phyloP scores from a whole-genome alignment of 2,888 invertebrate species.

The Brenthis daphne region DNA sequence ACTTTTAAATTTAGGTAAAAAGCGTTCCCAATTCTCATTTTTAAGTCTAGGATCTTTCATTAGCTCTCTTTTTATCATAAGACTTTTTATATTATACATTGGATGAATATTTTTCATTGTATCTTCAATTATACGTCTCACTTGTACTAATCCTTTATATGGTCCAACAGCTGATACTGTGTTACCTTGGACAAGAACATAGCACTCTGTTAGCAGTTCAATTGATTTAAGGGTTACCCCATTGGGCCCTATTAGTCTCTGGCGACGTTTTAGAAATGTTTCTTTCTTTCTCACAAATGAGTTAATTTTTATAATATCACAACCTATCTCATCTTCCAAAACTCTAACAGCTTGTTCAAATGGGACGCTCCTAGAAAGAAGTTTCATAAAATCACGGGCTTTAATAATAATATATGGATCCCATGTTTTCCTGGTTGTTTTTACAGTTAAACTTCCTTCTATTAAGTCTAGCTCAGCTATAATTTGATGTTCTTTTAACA shows the following conservation, averaged over 20 bases:
- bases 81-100: constrained; percentile 97
- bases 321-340: constrained; percentile 93
- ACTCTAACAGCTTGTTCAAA: constrained; percentile 96
- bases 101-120: constrained; percentile 99
- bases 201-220: constrained; percentile 97
- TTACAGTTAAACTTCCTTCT: constrained; percentile 97
- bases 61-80: constrained; percentile 98
- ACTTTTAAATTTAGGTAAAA: constrained; percentile 95
- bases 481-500: constrained; percentile 89
- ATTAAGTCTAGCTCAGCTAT: constrained; percentile 95
- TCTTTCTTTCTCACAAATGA: constrained; percentile 94
- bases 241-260: constrained; percentile 97
- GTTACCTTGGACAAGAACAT: constrained; percentile 97
- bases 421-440: constrained; percentile 98
- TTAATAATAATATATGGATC: constrained; percentile 98
- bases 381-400: constrained; percentile 96
- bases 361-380: constrained; percentile 97
- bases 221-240: constrained; percentile 99
- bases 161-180: constrained; percentile 99
- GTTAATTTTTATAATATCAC: constrained; percentile 98
- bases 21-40: constrained; percentile 98
- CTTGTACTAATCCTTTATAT: constrained; percentile 93
- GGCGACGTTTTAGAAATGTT: constrained; percentile 96
- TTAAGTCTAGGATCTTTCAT: constrained; percentile 95
- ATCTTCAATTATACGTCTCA: constrained; percentile 94